A percentile compares a stretch with the other conserved stretches of the same genome.
These are phyloP conservation scores for Trimorus sp. DNA, from an alignment of 2,888 invertebrate species.

Conservation along the genomic window DNA sequence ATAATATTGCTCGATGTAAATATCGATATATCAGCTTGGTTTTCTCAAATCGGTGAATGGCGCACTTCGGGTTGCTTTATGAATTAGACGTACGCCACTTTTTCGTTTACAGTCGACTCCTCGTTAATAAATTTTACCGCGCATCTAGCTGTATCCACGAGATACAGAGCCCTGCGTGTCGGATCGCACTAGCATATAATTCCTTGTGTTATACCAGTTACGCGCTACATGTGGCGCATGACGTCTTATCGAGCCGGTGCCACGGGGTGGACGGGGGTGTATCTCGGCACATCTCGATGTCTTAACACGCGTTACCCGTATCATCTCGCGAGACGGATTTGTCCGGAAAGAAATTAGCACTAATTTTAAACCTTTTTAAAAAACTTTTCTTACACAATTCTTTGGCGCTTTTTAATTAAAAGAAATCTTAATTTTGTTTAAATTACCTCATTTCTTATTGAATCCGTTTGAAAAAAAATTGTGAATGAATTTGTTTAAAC, in stretches of 20 bases:
- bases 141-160: slow-evolving; percentile 51
- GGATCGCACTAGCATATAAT: slow-evolving; percentile 73
- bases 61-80: slow-evolving; percentile 1
- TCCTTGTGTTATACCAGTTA: slow-evolving; percentile 75
- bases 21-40: no score
- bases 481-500: no score
- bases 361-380: no score
- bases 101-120: slow-evolving; percentile 38
- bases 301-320: slow-evolving; percentile 46
- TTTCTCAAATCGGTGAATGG: neutral
- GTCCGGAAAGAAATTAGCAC: neutral
- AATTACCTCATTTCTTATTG: no score
- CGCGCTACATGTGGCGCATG: slow-evolving; percentile 75
- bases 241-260: slow-evolving; percentile 63
- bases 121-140: slow-evolving; percentile 51
- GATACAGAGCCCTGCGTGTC: slow-evolving; percentile 68
- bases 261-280: slow-evolving; percentile 41
- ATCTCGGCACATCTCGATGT: slow-evolving; percentile 37
- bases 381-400: no score
- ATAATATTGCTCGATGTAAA: no score
- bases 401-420: no score
- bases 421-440: no score
- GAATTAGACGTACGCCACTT: slow-evolving; percentile 28
- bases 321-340: slow-evolving; percentile 22
- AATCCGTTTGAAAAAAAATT: no score